phyloP scores from a whole-genome alignment of 2,888 invertebrate species.

The Anodontia alba region DNA sequence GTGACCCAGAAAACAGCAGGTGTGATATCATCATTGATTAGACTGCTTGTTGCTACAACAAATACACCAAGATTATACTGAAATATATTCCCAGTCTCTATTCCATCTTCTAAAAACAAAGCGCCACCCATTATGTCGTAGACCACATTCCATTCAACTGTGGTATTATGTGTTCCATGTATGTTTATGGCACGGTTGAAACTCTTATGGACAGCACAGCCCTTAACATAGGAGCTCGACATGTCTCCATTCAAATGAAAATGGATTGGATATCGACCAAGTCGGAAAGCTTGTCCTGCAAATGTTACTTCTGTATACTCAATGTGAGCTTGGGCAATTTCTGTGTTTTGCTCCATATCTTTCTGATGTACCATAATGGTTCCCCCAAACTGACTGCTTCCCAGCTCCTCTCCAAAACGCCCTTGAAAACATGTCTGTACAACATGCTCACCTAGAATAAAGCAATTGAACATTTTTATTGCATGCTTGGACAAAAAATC shows the following conservation, averaged over 20 bases:
- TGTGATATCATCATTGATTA: slow-evolving; percentile 81
- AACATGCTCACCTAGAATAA: slow-evolving; percentile 78
- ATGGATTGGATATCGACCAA: slow-evolving; percentile 81
- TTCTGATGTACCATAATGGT: slow-evolving; percentile 72
- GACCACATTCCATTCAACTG: slow-evolving; percentile 72
- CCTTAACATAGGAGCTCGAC: slow-evolving; percentile 74
- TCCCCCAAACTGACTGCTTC: slow-evolving; percentile 77
- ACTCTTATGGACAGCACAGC: slow-evolving; percentile 74
- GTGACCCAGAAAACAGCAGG: slow-evolving; percentile 80
- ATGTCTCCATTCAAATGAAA: slow-evolving; percentile 79
- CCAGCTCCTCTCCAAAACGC: slow-evolving; percentile 79
- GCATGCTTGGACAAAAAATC: no score
- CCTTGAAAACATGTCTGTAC: slow-evolving; percentile 83
- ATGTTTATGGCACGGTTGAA: slow-evolving; percentile 81
- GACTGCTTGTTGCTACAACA: slow-evolving; percentile 71
- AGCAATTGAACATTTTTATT: no score
- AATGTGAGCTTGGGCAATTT: slow-evolving; percentile 54
- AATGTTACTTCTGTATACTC: slow-evolving; percentile 68
- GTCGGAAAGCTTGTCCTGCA: slow-evolving; percentile 79
- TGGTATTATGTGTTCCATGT: slow-evolving; percentile 67
- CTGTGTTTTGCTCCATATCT: slow-evolving; percentile 31
- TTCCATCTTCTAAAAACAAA: slow-evolving; percentile 80
- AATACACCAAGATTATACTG: slow-evolving; percentile 76
- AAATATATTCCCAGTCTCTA: slow-evolving; percentile 75
- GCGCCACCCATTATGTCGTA: slow-evolving; percentile 81